Evolutionary conservation across 2,797 vertebrate genomes (phyloP), one percentile per base, ranked within the genome.

Genomic region (Phoeniculus purpureus): DNA sequence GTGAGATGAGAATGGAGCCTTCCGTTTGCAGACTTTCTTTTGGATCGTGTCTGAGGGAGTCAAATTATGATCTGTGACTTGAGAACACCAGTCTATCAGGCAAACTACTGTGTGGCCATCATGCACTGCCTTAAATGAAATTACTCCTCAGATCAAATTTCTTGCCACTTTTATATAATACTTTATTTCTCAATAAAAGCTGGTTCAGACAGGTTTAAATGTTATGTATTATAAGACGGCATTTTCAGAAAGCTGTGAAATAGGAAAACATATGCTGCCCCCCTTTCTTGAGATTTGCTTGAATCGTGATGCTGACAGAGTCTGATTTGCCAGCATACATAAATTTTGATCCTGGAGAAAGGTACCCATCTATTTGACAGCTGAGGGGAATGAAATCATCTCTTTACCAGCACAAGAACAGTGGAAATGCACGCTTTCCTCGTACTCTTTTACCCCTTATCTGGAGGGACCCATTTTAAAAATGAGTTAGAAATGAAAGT

Each of bases 211-310:
- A 76, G 62, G 25, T 81, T 74, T 73, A 77, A 89, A 81, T 59
- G 84, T 85, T 95, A 71, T 34, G 23, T 91, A 73, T 90, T 60
- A 64, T 55, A 82, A n/a, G 18, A 51, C 65, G 84, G n/a, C 48
- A 43, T 60, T 81, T 94, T 88, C 56, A 80, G 89, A 92, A 92
- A 94, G 81, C 84, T 71, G 78, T 58, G 89, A 95, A 93, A 76
- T 5, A 51, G 15, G 62, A 74, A 78, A 89, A 73, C 82, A 90
- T 55, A n/a, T 80, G 76, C 70, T 84, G 31, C 6, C 72, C 62
- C 40, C 43, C 14, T 65, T 77, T 73, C 83, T 67, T 83, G 37
- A 75, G 50, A 54, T 67, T 81, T 89, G 34, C 43, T 61, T 77
- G 54, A 77, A 54, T 84, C 2, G 0, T 75, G 89, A 40, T 87